Evolutionary conservation across 2,888 invertebrate species (phyloP).

Genomic region (Papilio gigon): DNA sequence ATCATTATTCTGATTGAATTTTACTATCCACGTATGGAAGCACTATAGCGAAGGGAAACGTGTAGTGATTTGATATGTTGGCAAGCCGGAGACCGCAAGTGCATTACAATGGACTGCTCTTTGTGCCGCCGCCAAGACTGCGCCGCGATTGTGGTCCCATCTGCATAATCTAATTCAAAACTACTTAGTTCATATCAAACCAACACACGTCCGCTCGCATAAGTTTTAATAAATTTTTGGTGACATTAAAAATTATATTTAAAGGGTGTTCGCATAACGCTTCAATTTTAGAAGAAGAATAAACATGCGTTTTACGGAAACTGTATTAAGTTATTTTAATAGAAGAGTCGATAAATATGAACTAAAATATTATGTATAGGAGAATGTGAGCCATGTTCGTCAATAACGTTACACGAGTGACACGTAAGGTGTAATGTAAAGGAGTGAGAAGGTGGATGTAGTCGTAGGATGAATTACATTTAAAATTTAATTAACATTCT

Average conservation of each 20-base stretch:
- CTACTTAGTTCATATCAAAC: slow-evolving; percentile 5
- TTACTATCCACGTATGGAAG: not conserved
- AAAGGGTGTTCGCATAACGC: too few species aligned
- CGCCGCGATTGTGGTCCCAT: slow-evolving; percentile 41
- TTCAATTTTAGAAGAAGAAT: too few species aligned
- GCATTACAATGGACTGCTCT: slow-evolving; percentile 45
- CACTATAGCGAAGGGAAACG: slow-evolving; percentile 7
- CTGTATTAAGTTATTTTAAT: too few species aligned
- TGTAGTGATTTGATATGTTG: slow-evolving; percentile 26
- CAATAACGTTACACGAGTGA: too few species aligned
- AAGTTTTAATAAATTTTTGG: not conserved
- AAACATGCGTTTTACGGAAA: too few species aligned
- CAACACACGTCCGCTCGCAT: not conserved
- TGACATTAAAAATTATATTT: not conserved
- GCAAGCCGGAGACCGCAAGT: slow-evolving; percentile 38
- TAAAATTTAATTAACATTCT: too few species aligned
- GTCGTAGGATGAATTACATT: too few species aligned
- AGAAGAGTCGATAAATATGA: too few species aligned
- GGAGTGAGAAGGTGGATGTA: too few species aligned
- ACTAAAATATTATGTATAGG: too few species aligned
- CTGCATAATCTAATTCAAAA: slow-evolving; percentile 34
- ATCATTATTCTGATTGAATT: not conserved
- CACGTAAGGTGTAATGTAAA: too few species aligned
- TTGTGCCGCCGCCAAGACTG: slow-evolving; percentile 52
- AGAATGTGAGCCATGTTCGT: too few species aligned